These are phyloP conservation scores for Limosa lapponica DNA, from an alignment of 2,797 vertebrate genomes.

Conservation along the genomic window DNA sequence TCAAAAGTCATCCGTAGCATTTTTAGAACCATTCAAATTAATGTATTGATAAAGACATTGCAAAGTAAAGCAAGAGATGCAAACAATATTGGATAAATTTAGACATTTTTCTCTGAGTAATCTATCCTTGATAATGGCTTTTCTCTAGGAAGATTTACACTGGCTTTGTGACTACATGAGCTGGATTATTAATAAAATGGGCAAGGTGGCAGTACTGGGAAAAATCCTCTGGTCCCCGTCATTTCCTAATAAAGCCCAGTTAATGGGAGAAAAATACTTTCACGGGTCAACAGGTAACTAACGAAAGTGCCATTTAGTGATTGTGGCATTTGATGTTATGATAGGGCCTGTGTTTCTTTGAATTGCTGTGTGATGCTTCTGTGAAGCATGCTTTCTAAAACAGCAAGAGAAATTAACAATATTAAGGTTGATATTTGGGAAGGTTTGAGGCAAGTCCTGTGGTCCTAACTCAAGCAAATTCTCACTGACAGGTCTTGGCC, in stretches of 20 bases:
- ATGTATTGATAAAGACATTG: neutral
- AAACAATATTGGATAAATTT: neutral
- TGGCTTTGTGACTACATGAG: neutral
- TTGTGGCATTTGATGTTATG: neutral
- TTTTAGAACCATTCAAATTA: neutral
- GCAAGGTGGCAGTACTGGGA: neutral
- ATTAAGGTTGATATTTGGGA: slow-evolving; percentile 12
- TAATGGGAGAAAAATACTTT: slow-evolving; percentile 35
- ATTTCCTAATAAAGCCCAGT: slow-evolving; percentile 31
- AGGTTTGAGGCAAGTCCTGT: neutral
- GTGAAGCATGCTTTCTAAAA: neutral
- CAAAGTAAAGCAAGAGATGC: neutral
- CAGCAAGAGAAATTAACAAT: neutral
- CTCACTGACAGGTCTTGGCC: slow-evolving; percentile 53
- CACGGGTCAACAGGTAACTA: slow-evolving; percentile 14
- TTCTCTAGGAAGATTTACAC: neutral
- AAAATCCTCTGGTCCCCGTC: neutral
- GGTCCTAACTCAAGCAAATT: slow-evolving; percentile 43
- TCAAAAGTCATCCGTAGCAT: neutral
- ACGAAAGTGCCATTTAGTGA: neutral
- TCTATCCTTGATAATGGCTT: neutral
- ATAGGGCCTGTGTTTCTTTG: slow-evolving; percentile 1
- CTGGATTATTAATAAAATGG: slow-evolving; percentile 3
- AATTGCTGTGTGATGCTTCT: neutral
- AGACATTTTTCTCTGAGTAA: neutral